A percentile compares a stretch with the other conserved stretches of the same genome.
Evolutionary conservation across 1,140 invertebrate genomes (phyloP).

Genomic region (Drosophila lacteicornis): DNA sequence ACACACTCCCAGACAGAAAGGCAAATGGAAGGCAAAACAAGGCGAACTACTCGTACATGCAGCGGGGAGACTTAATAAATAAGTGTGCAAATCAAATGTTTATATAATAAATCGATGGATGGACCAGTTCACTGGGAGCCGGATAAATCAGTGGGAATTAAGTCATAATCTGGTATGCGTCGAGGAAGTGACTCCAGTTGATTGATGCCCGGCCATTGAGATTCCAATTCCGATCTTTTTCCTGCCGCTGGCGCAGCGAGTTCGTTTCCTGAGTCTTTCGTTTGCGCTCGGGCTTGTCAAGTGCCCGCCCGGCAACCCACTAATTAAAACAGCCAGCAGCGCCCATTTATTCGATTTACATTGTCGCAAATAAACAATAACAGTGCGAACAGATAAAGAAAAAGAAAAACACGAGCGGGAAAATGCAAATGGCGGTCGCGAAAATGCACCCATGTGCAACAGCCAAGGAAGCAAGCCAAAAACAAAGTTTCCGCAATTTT

Average conservation of each 20-base stretch:
- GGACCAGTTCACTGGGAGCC: conserved; percentile 5
- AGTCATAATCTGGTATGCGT: conserved; percentile 35
- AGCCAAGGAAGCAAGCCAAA: conserved; percentile 57
- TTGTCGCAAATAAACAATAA: conserved; percentile 72
- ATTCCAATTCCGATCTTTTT: conserved; percentile 41
- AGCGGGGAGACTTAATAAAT: neutral
- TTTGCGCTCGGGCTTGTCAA: conserved; percentile 38
- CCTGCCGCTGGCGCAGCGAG: conserved; percentile 28
- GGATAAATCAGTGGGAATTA: conserved; percentile 42
- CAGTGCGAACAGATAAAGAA: conserved; percentile 38
- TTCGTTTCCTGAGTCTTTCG: conserved; percentile 81
- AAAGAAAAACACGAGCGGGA: conserved; percentile 21
- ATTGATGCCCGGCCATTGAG: conserved; percentile 63
- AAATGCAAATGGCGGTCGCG: conserved; percentile 71
- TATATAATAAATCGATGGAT: conserved; percentile 45
- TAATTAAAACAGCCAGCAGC: conserved; percentile 43
- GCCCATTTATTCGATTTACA: conserved; percentile 52
- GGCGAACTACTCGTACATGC: neutral
- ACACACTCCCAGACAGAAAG: conserved; percentile 20
- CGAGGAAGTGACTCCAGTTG: conserved; percentile 64
- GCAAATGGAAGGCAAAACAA: conserved; percentile 15
- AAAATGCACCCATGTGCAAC: conserved; percentile 75
- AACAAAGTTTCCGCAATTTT: conserved; percentile 75
- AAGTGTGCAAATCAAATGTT: conserved; percentile 31
- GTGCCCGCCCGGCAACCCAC: conserved; percentile 10